Evolutionary conservation across 2,113 vertebrate genomes (phyloP).

Genomic region (Leiothrix lutea): DNA sequence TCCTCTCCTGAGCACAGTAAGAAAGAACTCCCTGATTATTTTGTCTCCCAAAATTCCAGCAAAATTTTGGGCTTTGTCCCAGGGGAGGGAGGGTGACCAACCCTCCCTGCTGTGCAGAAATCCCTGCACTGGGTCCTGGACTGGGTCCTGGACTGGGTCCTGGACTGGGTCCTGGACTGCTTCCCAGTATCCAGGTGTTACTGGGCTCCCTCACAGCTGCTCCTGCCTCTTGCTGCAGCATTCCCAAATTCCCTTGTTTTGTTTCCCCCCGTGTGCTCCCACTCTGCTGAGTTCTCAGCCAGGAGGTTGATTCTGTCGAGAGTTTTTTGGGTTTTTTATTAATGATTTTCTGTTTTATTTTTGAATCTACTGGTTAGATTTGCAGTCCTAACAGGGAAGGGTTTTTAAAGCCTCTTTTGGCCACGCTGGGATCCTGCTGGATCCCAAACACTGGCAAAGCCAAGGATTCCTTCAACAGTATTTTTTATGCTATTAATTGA

Average conservation of each 20-base stretch:
- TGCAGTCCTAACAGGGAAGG: background rate
- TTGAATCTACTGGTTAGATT: constrained; percentile 75
- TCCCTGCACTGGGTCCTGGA: background rate
- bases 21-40: fast-evolving
- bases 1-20: background rate
- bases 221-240: background rate
- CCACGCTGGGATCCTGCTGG: background rate
- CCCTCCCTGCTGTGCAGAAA: background rate
- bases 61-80: fast-evolving
- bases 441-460: background rate
- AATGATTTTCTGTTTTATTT: background rate
- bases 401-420: constrained; percentile 58
- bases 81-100: background rate
- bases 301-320: background rate
- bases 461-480: background rate
- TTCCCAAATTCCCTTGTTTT: background rate
- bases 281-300: background rate
- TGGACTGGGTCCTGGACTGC: background rate
- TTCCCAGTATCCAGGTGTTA: background rate
- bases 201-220: background rate
- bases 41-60: background rate
- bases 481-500: constrained; percentile 57
- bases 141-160: background rate
- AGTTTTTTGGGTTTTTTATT: background rate
- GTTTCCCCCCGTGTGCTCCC: background rate